A percentile compares a stretch with the other conserved stretches of the same genome.
Evolutionary conservation across 2,888 invertebrate species (phyloP).

Genomic region (Tetanocera ferruginea): DNA sequence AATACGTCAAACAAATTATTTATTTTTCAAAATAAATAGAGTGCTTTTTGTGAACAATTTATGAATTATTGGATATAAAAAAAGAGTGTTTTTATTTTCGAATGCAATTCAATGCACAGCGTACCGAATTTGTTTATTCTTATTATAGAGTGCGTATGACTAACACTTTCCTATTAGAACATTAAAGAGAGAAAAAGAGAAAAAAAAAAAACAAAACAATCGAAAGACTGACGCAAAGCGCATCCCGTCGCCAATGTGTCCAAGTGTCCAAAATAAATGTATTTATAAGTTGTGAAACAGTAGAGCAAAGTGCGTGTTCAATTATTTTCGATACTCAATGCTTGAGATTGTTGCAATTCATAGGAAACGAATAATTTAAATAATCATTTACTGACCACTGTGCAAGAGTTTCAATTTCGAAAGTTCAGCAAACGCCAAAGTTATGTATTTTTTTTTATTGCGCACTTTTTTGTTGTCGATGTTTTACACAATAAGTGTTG

Average conservation of each 20-base stretch:
- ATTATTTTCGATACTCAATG: no score
- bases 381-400: neutral
- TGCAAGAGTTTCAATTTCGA: neutral
- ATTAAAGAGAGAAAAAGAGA: neutral
- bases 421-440: neutral
- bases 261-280: slow-evolving; percentile 13
- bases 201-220: neutral
- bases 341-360: no score
- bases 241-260: neutral
- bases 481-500: no score
- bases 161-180: neutral
- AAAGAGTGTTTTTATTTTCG: no score
- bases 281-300: neutral
- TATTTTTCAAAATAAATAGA: no score
- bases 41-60: no score
- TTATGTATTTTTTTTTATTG: no score
- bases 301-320: neutral
- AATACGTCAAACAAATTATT: no score
- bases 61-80: no score
- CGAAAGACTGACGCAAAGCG: slow-evolving; percentile 14
- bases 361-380: neutral
- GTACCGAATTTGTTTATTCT: slow-evolving; percentile 1
- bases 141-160: slow-evolving; percentile 11
- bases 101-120: no score
- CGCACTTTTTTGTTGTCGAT: neutral